Evolutionary conservation across 2,113 vertebrate species (phyloP).

Genomic region (Gambusia affinis): DNA sequence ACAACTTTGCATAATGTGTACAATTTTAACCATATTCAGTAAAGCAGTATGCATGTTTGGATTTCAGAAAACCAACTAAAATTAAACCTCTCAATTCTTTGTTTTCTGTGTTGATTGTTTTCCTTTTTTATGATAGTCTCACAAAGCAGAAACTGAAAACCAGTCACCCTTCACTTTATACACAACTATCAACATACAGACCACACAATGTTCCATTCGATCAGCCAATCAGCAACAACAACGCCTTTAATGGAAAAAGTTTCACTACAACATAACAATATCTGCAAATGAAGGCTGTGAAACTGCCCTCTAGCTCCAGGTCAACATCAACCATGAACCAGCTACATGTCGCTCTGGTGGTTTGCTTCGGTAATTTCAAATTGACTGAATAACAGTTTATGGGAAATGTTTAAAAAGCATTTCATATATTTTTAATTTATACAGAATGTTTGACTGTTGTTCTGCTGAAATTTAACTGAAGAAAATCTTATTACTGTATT

Average conservation of each 20-base stretch:
- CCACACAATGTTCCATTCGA: conserved; percentile 13
- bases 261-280: not conserved
- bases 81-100: no score
- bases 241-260: conserved; percentile 14
- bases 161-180: no score
- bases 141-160: no score
- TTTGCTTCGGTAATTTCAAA: not conserved
- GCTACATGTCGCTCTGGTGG: not conserved
- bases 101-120: no score
- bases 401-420: not conserved
- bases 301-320: not conserved
- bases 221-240: conserved; percentile 15
- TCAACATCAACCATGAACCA: conserved; percentile 13
- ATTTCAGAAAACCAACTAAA: no score
- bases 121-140: no score
- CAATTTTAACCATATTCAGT: no score
- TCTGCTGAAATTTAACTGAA: no score
- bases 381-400: not conserved
- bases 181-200: not conserved
- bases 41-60: no score
- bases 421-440: not conserved
- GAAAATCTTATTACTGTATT: not conserved
- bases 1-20: no score
- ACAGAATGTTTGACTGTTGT: no score
- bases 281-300: no score